Conservation (phyloP, 2,888 invertebrate species). For the Hybos culiciformis region DNA sequence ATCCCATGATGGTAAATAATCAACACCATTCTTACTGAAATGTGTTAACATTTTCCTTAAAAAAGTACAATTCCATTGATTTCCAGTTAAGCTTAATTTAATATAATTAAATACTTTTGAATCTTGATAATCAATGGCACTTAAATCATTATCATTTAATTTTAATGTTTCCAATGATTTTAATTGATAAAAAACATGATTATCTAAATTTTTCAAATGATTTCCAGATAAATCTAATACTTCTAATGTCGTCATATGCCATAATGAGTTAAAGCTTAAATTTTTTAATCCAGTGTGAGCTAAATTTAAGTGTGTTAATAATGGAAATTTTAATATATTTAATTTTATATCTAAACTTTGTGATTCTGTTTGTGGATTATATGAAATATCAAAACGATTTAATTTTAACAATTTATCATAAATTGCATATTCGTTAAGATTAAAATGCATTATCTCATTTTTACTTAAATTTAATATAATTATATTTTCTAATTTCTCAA, state of each 20-base stretch:
- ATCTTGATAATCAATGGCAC: background rate
- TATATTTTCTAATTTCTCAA: background rate
- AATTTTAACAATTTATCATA: background rate
- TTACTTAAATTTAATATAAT: background rate
- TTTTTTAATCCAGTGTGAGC: background rate
- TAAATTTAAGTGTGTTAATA: background rate
- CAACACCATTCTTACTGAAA: background rate
- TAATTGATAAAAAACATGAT: background rate
- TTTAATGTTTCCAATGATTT: background rate
- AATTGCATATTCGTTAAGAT: background rate
- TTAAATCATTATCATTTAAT: background rate
- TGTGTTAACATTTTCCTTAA: background rate
- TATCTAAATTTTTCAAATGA: background rate
- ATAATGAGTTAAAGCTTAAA: background rate
- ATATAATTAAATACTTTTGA: background rate
- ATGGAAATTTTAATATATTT: background rate
- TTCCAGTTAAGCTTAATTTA: background rate
- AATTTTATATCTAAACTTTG: background rate
- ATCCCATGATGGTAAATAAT: slow-evolving; percentile 1
- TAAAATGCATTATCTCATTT: background rate
- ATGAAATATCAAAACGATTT: background rate
- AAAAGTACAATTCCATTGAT: slow-evolving; percentile 1
- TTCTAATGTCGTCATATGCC: background rate
- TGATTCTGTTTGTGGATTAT: background rate
- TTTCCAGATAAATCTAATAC: background rate